Evolutionary conservation across 2,113 vertebrate species (phyloP), one percentile per base, ranked within the genome.

Genomic region (Kryptolebias marmoratus): DNA sequence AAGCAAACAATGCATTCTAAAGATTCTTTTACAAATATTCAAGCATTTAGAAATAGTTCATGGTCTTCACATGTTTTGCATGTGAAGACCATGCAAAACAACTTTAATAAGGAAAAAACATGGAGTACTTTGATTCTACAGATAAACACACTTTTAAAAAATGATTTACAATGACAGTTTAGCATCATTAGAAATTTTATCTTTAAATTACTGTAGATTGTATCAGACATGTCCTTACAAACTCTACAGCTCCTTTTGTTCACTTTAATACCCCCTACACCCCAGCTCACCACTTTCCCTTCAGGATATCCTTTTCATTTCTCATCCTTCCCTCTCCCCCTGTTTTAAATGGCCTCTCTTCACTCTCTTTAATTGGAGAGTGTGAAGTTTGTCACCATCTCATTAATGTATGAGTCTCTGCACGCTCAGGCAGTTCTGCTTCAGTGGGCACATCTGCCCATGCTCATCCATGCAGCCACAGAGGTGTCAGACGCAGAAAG

Each of bases 321-420:
- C 69, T 75, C 76, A 74, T 88, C 58, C 60, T 52, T 87, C 53
- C 73, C 59, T 22, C 32, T 71, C 80, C 74, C 75, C 67, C 71
- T 70, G 59, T 77, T 88, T 89, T 79, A 91, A 88, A 89, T 73
- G 79, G 80, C 79, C 77, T 83, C 81, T 80, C 84, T 93, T 90
- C 89, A 87, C 78, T 87, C 70, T 60, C 84, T 84, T 87, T 93
- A 93, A 93, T 94, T 94, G 86, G 88, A 84, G 85, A 83, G 76
- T 81, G 82, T 64, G 70, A 83, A 83, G 90, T 92, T 89, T 93
- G 90, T 91, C 91, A 91, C 90, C 67, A 85, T 90, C 91, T 90
- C 90, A 89, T 92, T 93, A 93, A 93, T 90, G 91, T 90, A 85
- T 85, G 81, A 90, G 90, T 91, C 91, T 88, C 82, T 5, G 59